phyloP scores from a whole-genome alignment of 2,797 vertebrate species.

The Serranus cabrilla region DNA sequence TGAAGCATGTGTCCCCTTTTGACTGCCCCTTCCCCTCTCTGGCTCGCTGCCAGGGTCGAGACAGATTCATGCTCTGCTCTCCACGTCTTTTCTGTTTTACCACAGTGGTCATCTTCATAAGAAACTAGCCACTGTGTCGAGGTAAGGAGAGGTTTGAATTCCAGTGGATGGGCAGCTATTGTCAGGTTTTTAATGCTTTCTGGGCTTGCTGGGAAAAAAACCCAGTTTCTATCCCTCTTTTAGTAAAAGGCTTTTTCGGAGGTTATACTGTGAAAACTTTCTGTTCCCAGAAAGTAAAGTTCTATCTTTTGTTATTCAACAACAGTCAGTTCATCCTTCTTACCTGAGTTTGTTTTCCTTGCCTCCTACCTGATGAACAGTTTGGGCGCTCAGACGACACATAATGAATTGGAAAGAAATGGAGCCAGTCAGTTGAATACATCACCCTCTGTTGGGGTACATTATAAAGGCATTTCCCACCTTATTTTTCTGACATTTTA shows the following conservation, averaged over 20 bases:
- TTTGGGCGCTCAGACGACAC: not conserved
- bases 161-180: not conserved
- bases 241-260: not conserved
- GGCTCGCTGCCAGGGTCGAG: constrained; percentile 35
- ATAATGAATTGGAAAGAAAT: constrained; percentile 3
- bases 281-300: constrained; percentile 32
- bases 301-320: constrained; percentile 35
- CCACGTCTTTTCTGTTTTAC: constrained; percentile 18
- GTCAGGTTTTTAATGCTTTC: not conserved
- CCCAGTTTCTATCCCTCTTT: not conserved
- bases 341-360: constrained; percentile 16
- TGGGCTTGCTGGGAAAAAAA: not conserved
- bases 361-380: constrained; percentile 11
- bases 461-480: not conserved
- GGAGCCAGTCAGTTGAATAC: not conserved
- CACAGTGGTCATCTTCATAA: constrained; percentile 15
- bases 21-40: constrained; percentile 29
- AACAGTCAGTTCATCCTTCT: constrained; percentile 17
- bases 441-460: not conserved
- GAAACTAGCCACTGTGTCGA: constrained; percentile 9
- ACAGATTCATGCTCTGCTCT: constrained; percentile 1
- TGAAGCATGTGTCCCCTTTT: constrained; percentile 59
- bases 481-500: not conserved
- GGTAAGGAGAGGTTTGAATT: constrained; percentile 1
- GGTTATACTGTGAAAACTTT: not conserved